These are phyloP conservation scores for Tenodera sinensis DNA, from an alignment of 2,888 invertebrate species.

Conservation along the genomic window DNA sequence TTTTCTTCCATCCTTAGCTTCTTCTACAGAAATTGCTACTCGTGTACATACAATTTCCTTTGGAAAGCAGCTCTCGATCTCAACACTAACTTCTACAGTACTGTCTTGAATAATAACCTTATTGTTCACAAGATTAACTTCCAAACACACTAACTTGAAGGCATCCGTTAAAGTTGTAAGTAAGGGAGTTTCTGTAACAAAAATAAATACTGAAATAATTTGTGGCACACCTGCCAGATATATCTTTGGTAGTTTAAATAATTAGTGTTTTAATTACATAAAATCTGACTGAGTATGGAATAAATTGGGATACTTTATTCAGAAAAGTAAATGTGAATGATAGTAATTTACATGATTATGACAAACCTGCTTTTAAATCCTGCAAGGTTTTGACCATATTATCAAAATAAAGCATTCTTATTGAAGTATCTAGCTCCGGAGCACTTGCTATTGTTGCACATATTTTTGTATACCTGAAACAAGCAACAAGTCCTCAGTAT, in stretches of 20 bases:
- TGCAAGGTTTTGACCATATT: constrained; percentile 72
- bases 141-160: constrained; percentile 54
- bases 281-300: too few species aligned
- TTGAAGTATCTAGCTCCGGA: constrained; percentile 67
- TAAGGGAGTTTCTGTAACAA: constrained; percentile 40
- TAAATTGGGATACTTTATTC: too few species aligned
- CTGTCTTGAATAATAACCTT: constrained; percentile 56
- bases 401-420: constrained; percentile 73
- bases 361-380: constrained; percentile 41
- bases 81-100: constrained; percentile 53
- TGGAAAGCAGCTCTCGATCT: constrained; percentile 58
- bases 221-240: not conserved
- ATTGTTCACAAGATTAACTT: constrained; percentile 53
- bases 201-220: not conserved
- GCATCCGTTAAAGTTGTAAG: constrained; percentile 55
- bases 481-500: not conserved
- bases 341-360: too few species aligned
- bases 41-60: constrained; percentile 62
- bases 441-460: constrained; percentile 78
- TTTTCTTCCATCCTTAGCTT: constrained; percentile 50
- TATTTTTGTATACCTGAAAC: constrained; percentile 64
- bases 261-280: too few species aligned
- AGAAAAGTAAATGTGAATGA: too few species aligned
- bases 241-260: too few species aligned
- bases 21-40: constrained; percentile 62